Conservation (phyloP, 2,888 invertebrate genomes). For the Parnassius mnemosyne region DNA sequence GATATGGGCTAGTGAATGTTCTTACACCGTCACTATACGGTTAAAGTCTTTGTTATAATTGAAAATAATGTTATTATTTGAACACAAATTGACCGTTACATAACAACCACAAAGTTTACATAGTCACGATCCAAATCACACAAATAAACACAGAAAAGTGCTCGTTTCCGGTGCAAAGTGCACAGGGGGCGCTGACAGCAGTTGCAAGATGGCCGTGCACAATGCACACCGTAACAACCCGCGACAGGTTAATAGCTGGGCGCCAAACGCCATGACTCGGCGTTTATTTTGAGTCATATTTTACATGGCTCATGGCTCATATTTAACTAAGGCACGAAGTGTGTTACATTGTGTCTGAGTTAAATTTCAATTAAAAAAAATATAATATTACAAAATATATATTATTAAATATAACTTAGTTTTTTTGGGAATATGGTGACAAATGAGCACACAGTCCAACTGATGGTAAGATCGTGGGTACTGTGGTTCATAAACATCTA, state of each 20-base stretch:
- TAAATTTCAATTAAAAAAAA: too few species aligned
- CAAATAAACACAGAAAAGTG: conserved; percentile 13
- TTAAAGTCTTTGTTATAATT: neutral
- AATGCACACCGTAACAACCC: conserved; percentile 1
- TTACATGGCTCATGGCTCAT: too few species aligned
- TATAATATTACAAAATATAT: too few species aligned
- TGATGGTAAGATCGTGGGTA: too few species aligned
- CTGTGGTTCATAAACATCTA: too few species aligned
- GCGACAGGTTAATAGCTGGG: conserved; percentile 13
- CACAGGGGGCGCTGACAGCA: conserved; percentile 5
- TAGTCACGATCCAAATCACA: conserved; percentile 20
- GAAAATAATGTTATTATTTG: conserved; percentile 10
- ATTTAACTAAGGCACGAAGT: too few species aligned
- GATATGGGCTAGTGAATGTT: too few species aligned
- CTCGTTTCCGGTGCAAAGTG: conserved; percentile 11
- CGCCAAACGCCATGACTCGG: conserved; percentile 5
- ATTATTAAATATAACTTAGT: too few species aligned
- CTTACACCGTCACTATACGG: too few species aligned
- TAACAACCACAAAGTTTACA: conserved; percentile 17
- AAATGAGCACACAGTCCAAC: too few species aligned
- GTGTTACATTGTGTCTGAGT: too few species aligned
- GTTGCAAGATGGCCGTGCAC: conserved; percentile 13
- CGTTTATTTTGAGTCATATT: conserved; percentile 1
- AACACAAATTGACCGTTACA: conserved; percentile 18
- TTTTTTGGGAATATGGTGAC: too few species aligned